Evolutionary conservation across 1,140 invertebrate genomes (phyloP).

Genomic region (Phymorhynchus buccinoides): DNA sequence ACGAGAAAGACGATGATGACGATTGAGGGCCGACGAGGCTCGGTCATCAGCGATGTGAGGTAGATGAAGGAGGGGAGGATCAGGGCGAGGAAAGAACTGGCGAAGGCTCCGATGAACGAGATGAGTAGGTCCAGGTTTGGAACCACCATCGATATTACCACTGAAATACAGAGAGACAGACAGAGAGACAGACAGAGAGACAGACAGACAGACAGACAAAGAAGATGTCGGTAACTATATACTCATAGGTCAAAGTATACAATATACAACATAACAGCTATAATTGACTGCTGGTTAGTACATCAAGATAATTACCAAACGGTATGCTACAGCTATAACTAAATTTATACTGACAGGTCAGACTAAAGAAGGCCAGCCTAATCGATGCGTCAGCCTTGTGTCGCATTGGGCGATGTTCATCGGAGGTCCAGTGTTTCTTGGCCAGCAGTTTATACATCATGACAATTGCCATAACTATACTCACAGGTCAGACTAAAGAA

Average conservation of each 20-base stretch:
- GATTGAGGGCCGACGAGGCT: slow-evolving; percentile 38
- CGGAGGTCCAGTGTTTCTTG: too few species aligned
- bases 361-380: neutral
- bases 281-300: too few species aligned
- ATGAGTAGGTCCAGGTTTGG: slow-evolving; percentile 91
- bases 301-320: too few species aligned
- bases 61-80: slow-evolving; percentile 94
- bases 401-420: too few species aligned
- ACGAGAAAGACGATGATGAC: slow-evolving; percentile 22
- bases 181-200: neutral
- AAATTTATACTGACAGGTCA: slow-evolving; percentile 4
- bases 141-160: slow-evolving; percentile 85
- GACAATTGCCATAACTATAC: too few species aligned
- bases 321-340: too few species aligned
- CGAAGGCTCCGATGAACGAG: slow-evolving; percentile 90
- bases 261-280: too few species aligned
- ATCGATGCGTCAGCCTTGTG: too few species aligned
- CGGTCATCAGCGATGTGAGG: slow-evolving; percentile 78
- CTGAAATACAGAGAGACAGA: slow-evolving; percentile 72
- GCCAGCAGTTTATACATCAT: too few species aligned
- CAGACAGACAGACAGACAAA: neutral
- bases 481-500: neutral
- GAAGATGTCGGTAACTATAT: too few species aligned
- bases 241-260: too few species aligned
- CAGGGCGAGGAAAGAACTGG: slow-evolving; percentile 88